phyloP scores from a whole-genome alignment of 92 coral and sea anemone species.

The Palythoa grandiflora region DNA sequence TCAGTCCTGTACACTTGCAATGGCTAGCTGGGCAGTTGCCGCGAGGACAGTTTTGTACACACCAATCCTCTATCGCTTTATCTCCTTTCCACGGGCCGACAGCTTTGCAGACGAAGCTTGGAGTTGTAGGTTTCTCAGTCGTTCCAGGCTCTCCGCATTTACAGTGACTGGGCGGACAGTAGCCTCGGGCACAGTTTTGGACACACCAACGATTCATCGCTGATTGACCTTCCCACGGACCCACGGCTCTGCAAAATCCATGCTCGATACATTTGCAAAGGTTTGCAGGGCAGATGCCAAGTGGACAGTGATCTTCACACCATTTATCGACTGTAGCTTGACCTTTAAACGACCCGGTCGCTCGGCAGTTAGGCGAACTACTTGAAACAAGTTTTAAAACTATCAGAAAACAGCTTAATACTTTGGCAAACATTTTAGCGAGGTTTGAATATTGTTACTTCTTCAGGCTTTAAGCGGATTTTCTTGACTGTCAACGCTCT shows the following conservation, averaged over 20 bases:
- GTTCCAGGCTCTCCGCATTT: not conserved
- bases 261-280: too few species aligned
- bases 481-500: too few species aligned
- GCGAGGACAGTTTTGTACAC: slow-evolving; percentile 8
- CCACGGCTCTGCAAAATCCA: not conserved
- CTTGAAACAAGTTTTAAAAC: not conserved
- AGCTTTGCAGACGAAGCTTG: not conserved
- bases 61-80: slow-evolving; percentile 18
- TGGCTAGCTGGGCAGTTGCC: slow-evolving; percentile 30
- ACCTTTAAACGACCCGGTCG: too few species aligned
- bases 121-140: slow-evolving; percentile 14
- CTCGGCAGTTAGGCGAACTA: too few species aligned
- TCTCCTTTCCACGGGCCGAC: not conserved
- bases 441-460: not conserved
- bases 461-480: too few species aligned
- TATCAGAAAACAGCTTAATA: not conserved
- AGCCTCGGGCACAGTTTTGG: too few species aligned
- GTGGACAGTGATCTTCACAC: too few species aligned
- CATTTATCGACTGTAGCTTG: too few species aligned
- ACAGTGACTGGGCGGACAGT: not conserved
- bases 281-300: too few species aligned
- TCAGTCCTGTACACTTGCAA: too few species aligned
- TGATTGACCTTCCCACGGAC: not conserved
- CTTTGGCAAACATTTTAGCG: not conserved
- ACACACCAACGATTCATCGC: not conserved